Base-by-base conservation (phyloP, 2,797 vertebrate genomes). In the Tinamus major region DNA sequence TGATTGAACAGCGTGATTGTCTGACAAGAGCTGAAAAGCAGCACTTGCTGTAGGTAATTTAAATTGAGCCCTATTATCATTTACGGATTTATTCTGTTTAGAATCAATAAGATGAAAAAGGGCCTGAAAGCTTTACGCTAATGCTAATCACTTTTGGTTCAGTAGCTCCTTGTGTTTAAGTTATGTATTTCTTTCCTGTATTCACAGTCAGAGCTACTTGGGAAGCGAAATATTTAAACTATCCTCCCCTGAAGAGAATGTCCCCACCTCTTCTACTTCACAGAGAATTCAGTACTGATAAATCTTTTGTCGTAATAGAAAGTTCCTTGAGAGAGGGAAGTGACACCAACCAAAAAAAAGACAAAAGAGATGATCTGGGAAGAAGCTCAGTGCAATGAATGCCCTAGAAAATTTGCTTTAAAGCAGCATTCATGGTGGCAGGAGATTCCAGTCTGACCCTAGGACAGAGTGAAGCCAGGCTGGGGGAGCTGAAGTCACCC, bases 31-130 rank as follows among this genome's bases (percentile, higher is more conserved):
- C 95, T 96, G 95, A 96, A 97, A 97, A 97, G 92, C 93, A 63
- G 94, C 90, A 95, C 83, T 97, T 97, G 95, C 96, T 97, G 89
- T 96, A 96, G 97, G 95, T 97, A 97, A 97, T 97, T 98, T 97
- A 97, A 97, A 97, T 96, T 96, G 96, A 97, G 95, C 90, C 95
- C 94, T 96, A 95, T 97, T 96, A 97, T 95, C 84, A 84, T 97
- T 97, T 97, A 96, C 46, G 19, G 94, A 96, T 97, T 97, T 97
- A 96, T 97, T 97, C 97, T 95, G 91, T 95, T 97, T 95, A 92
- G 89, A 96, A 97, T 97, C 94, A 95, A 95, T 97, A 97, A 94
- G 89, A 96, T 95, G 89, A 89, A 97, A 96, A 93, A 93, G 80
- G 74, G 59, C 68, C 85, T 92, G 89, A 91, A 96, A 95, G 85